Evolutionary conservation across 2,888 invertebrate genomes (phyloP).

Genomic region (Ernsta delagoae): DNA sequence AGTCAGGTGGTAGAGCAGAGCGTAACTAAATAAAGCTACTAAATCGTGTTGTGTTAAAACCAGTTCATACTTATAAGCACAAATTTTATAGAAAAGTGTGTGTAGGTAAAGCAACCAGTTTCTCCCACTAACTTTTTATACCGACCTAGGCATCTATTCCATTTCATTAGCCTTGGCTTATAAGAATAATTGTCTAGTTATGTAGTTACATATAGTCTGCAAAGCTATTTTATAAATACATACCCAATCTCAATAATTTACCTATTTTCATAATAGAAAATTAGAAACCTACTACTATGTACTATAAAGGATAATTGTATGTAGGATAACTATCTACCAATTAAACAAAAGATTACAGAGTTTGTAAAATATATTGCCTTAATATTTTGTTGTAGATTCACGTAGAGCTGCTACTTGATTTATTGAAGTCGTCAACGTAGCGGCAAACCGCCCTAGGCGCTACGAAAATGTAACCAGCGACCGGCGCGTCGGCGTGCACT

Average conservation of each 20-base stretch:
- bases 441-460: conserved; percentile 18
- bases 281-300: no score
- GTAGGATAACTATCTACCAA: no score
- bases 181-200: background rate
- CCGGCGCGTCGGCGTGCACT: background rate
- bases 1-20: conserved; percentile 6
- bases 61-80: background rate
- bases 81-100: background rate
- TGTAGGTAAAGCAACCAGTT: background rate
- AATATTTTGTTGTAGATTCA: no score
- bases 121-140: background rate
- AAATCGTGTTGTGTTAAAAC: background rate
- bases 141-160: background rate
- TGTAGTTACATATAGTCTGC: no score
- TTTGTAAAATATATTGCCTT: no score
- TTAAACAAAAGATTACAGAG: no score
- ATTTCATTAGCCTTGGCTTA: no score
- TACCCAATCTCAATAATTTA: no score
- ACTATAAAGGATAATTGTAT: no score
- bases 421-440: conserved; percentile 12
- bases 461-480: conserved; percentile 4
- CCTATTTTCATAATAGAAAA: no score
- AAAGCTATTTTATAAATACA: no score
- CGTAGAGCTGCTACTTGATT: background rate
- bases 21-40: background rate